Evolutionary conservation across 1,140 invertebrate genomes (phyloP), one percentile per base, ranked within the genome.

Genomic region (Pseudomyrmex cubaensis): DNA sequence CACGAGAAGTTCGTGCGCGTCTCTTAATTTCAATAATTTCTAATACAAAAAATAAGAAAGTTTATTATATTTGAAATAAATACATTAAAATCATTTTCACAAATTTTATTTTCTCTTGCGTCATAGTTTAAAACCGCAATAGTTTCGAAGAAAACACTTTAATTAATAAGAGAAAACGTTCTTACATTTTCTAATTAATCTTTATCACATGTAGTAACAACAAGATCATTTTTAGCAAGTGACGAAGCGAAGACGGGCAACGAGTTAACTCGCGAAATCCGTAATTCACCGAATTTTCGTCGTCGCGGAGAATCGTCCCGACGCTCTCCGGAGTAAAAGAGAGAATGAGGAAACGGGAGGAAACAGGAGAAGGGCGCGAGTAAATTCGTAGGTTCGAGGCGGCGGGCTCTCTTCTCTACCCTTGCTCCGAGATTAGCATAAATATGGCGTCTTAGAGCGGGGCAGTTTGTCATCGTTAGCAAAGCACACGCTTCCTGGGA

Each of bases 401-500:
- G 82, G 80, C 80, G 61, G 76, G 76, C 44, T 80, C 63, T 85
- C 89, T 87, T 80, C 63, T 85, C 89, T 87, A 86, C 82, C 75
- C 88, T 80, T 70, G 76, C 66, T 74, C 82, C 85, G 89, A 92
- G 93, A 94, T 94, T 94, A 94, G 94, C 93, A 94, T 94, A 94
- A 94, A 94, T 94, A 94, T 94, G 93, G 92, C 93, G 92, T 93
- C 93, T 94, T 94, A 91, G 91, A 92, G 88, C 90, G 92, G 91
- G 92, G 87, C 90, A 93, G 92, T 94, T 94, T 94, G 92, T 94
- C 94, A 94, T 94, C 93, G 94, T 94, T 94, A 94, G 93, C 92
- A 94, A 94, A 94, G 93, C 93, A 94, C 94, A 94, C 94, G 93
- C 93, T 94, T 94, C 94, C 94, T 93, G 93, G 92, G 93, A 91